These are phyloP conservation scores for Phenganax subtilis DNA, from an alignment of 92 coral and sea anemone species.

Conservation along the genomic window DNA sequence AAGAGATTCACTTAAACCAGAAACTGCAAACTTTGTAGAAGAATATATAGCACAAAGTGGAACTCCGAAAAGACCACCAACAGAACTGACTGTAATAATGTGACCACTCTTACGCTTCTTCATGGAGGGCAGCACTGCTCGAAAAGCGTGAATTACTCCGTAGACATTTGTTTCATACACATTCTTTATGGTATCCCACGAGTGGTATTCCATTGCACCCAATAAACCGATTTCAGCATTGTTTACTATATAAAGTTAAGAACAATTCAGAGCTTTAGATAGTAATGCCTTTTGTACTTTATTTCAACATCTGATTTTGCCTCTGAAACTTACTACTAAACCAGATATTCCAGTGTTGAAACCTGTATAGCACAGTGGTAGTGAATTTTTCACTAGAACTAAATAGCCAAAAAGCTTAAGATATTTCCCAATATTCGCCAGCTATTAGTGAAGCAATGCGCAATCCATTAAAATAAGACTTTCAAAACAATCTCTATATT, in stretches of 20 bases:
- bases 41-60: constrained; percentile 74
- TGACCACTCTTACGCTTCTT: constrained; percentile 66
- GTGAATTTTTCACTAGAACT: too few species aligned
- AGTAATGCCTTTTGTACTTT: too few species aligned
- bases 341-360: too few species aligned
- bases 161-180: constrained; percentile 73
- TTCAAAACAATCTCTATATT: too few species aligned
- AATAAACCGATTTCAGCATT: constrained; percentile 80
- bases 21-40: constrained; percentile 82
- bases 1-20: constrained; percentile 75
- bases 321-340: too few species aligned
- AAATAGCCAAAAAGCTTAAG: too few species aligned
- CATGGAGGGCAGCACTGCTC: constrained; percentile 76
- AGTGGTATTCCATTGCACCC: constrained; percentile 70
- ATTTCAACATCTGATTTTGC: too few species aligned
- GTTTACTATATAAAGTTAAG: constrained; percentile 53
- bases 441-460: too few species aligned
- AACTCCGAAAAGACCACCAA: constrained; percentile 64
- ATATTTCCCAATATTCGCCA: too few species aligned
- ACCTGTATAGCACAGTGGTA: too few species aligned
- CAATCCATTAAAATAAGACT: too few species aligned
- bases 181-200: constrained; percentile 48
- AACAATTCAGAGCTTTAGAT: not conserved
- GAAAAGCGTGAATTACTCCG: constrained; percentile 67
- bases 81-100: constrained; percentile 67